Evolutionary conservation across 2,113 vertebrate species (phyloP), one percentile per base, ranked within the genome.

Genomic region (Elephantulus edwardii): DNA sequence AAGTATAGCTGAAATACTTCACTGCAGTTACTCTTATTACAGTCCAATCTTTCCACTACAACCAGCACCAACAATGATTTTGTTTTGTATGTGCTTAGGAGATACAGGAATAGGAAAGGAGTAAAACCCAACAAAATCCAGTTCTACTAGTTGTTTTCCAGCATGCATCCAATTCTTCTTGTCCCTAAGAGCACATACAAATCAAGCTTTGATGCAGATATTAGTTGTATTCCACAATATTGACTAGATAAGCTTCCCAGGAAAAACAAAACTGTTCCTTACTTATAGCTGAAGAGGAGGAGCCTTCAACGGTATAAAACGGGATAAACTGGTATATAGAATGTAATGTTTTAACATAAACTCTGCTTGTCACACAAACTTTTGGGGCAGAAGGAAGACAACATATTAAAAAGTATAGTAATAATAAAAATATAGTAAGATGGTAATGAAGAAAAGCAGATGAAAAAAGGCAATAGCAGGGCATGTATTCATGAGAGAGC

Each of bases 301-400:
- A 93, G 35, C 35, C 50, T 26, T 28, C 1, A 83, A 70, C 50
- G 50, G 9, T 40, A 48, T 33, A 74, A 90, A 78, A 68, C 28
- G 88, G 89, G 83, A 77, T 72, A 42, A 82, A 62, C 11, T 30
- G 58, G 9, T 56, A 44, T 88, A 90, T 83, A 75, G 22, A 87
- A 87, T 46, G 71, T 54, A 78, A 19, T n/a, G 8, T 88, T 89
- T 50, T 35, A 70, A 48, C 0, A 28, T 35, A 3, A 1, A 8
- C n/a, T 38, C 20, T 84, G 50, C 58, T 86, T 17, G 28, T 38
- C 30, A 64, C 33, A 33, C n/a, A 38, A 30, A 58, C 52, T n/a
- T 1, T 60, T 76, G 9, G 66, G 16, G 0, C n/a, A n/a, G 64
- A 58, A 88, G 72, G 42, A 86, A 70, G 12, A 7, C 44, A 83